Conservation (phyloP, 2,113 vertebrate species). For the Catharus bicknelli region DNA sequence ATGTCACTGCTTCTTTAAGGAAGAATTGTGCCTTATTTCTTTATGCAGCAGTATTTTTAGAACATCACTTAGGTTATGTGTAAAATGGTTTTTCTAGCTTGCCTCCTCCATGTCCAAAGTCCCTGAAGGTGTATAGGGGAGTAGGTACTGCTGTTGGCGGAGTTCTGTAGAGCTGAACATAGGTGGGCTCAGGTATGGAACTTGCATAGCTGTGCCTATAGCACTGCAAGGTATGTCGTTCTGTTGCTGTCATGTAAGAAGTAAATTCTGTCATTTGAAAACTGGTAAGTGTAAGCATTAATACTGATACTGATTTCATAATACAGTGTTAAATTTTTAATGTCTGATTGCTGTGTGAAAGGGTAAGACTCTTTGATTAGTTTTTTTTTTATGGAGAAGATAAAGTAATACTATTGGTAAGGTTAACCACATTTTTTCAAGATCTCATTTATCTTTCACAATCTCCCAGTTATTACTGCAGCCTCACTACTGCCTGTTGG, state of each 20-base stretch:
- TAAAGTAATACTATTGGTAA: background rate
- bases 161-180: background rate
- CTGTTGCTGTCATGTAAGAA: background rate
- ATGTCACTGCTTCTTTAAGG: background rate
- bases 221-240: background rate
- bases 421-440: too few relatives aligned
- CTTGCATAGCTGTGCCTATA: background rate
- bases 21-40: background rate
- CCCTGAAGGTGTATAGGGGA: background rate
- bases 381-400: background rate
- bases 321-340: background rate
- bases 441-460: background rate
- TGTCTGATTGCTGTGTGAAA: background rate
- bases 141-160: background rate
- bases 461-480: background rate
- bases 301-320: background rate
- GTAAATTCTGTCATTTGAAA: background rate
- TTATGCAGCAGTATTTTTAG: background rate
- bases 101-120: background rate
- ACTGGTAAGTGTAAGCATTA: background rate
- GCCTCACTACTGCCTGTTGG: background rate
- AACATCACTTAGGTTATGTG: background rate
- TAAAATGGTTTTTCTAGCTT: background rate
- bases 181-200: background rate
- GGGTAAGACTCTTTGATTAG: background rate